Base-by-base conservation (phyloP, 2,888 invertebrate genomes). In the Sphecodes monilicornis region DNA sequence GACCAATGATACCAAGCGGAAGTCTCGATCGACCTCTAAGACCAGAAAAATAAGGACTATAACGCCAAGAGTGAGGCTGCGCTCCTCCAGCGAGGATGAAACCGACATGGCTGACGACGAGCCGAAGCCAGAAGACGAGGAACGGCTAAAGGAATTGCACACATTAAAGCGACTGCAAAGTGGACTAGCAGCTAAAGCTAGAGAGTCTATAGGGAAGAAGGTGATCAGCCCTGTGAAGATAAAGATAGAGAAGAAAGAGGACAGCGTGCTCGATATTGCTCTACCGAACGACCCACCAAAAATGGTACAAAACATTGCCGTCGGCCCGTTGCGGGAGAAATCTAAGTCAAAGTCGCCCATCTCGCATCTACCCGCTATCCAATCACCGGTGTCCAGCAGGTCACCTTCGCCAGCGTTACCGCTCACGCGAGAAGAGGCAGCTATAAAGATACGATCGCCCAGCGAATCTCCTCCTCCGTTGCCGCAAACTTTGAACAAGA, bases 141-240 rank as follows among this genome's bases (percentile, higher is more conserved):
- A 97, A 60, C 96, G 96, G 76, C 95, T 96, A 74, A 96, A 96
- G 90, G 97, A 97, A 91, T 93, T 97, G 87, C 96, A 96, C 91
- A 96, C 97, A 92, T 94, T 97, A 86, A 97, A 97, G 91, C 95
- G 96, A 85, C 93, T 97, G 13, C 96, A 97, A 90, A 96, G 96
- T 89, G 96, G 96, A 87, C 94, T 96, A 93, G 96, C 97, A 79
- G 96, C 97, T 85, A 97, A 97, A 94, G 97, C 97, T 2, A 97
- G 97, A 91, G 97, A 97, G 92, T 95, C 95, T 3, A 94, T 97
- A 79, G 96, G 96, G 85, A 96, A 96, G 92, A 96, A 96, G 89
- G 94, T 95, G 0, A 92, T 92, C 43, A 93, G 92, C 82, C 94
- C 94, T 0, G 86, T 91, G 11, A 93, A 93, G 79, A 83, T 93